phyloP scores from a whole-genome alignment of 2,888 invertebrate genomes.

The Hydroisotoma schaefferi region DNA sequence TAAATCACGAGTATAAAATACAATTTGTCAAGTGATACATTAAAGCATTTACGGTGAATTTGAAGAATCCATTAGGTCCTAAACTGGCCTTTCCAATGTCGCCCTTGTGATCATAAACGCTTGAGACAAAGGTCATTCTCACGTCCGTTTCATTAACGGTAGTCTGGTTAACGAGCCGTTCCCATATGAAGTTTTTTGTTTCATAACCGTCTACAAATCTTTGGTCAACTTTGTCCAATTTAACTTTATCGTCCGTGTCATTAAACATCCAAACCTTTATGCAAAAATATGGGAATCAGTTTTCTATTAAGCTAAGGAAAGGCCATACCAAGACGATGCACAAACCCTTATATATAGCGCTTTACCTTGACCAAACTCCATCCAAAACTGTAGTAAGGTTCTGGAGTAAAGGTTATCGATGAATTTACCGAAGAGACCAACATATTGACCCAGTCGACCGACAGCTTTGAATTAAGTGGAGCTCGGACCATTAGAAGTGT shows the following conservation, averaged over 20 bases:
- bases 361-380: slow-evolving; percentile 62
- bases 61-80: slow-evolving; percentile 50
- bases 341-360: slow-evolving; percentile 7
- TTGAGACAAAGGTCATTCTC: slow-evolving; percentile 30
- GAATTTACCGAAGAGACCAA: slow-evolving; percentile 47
- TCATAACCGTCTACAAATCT: slow-evolving; percentile 52
- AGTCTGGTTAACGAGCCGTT: slow-evolving; percentile 24
- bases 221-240: slow-evolving; percentile 50
- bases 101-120: slow-evolving; percentile 44
- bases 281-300: background rate
- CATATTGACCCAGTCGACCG: slow-evolving; percentile 57
- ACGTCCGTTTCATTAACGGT: slow-evolving; percentile 25
- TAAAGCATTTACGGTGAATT: slow-evolving; percentile 50
- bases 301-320: background rate
- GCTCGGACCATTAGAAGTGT: slow-evolving; percentile 60
- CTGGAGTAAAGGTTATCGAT: slow-evolving; percentile 53
- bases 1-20: slow-evolving; percentile 4
- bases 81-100: slow-evolving; percentile 41
- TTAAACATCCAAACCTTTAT: slow-evolving; percentile 61
- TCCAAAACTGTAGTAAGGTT: slow-evolving; percentile 60
- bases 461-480: slow-evolving; percentile 54
- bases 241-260: slow-evolving; percentile 58
- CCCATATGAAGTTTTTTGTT: slow-evolving; percentile 54
- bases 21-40: background rate
- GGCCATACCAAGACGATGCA: background rate